Conservation (phyloP, 2,888 invertebrate genomes). For the Melanostoma mellinum region DNA sequence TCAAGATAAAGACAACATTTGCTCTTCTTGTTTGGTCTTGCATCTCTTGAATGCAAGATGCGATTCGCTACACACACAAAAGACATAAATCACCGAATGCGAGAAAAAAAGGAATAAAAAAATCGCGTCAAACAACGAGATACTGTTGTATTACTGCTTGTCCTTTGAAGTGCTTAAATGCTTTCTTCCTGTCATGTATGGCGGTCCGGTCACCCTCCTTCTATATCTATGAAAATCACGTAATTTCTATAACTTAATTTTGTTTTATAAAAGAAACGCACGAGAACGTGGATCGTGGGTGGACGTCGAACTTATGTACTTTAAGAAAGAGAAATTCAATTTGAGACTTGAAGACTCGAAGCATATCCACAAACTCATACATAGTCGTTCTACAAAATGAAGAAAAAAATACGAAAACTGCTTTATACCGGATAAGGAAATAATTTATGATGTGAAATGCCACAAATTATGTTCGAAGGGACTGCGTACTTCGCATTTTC, state of each 20-base stretch:
- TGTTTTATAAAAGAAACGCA: slow-evolving; percentile 49
- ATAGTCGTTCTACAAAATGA: slow-evolving; percentile 21
- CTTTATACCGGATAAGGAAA: slow-evolving; percentile 38
- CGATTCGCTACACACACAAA: slow-evolving; percentile 65
- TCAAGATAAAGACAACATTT: slow-evolving; percentile 67
- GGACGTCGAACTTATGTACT: slow-evolving; percentile 32
- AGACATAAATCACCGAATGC: slow-evolving; percentile 65
- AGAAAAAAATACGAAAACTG: slow-evolving; percentile 29
- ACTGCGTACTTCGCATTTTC: neutral
- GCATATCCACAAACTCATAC: slow-evolving; percentile 37
- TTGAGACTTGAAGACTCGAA: slow-evolving; percentile 41
- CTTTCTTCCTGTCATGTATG: slow-evolving; percentile 59
- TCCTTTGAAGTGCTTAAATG: slow-evolving; percentile 69
- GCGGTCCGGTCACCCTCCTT: slow-evolving; percentile 46
- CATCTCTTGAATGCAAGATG: slow-evolving; percentile 52
- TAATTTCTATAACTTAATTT: slow-evolving; percentile 73
- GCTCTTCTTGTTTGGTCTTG: slow-evolving; percentile 55
- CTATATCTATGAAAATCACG: slow-evolving; percentile 71
- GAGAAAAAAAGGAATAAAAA: slow-evolving; percentile 22
- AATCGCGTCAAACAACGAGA: slow-evolving; percentile 52
- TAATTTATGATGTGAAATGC: slow-evolving; percentile 64
- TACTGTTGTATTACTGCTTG: slow-evolving; percentile 36
- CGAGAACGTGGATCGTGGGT: slow-evolving; percentile 31
- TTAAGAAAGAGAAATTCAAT: slow-evolving; percentile 55
- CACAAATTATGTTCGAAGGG: slow-evolving; percentile 51